Evolutionary conservation across 2,888 invertebrate genomes (phyloP), one percentile per base, ranked within the genome.

Genomic region (Drosophila mulleri): DNA sequence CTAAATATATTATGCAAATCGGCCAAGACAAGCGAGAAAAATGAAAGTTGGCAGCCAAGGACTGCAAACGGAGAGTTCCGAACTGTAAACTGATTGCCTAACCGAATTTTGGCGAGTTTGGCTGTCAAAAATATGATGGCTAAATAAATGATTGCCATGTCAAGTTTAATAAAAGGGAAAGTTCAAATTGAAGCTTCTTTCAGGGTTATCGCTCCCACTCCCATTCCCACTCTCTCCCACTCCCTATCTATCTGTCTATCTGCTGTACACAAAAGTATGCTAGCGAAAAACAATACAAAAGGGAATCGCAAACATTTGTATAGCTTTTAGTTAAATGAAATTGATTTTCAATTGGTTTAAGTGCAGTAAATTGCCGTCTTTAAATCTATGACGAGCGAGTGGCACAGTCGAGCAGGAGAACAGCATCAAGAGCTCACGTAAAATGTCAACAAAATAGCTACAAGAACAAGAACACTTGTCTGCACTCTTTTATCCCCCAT

Each of bases 261-360:
- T 39, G 7, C 14, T 18, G 29, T 29, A 42, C 3, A 66, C 11
- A 50, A 20, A 20, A n/a, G 39, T 12, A 39, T 2, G 47, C 18
- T n/a, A 7, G 37, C 23, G 29, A 41, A 72, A 67, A 78, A 73
- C 62, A 82, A 82, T 64, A 69, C 59, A 47, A 67, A 60, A 53
- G 57, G 45, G 56, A 73, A 71, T 44, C 48, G 63, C 50, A 74
- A 71, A 75, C 75, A 88, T 78, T 88, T 85, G 78, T 78, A 72
- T 64, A 70, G 79, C 89, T 83, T 83, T 87, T 78, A 89, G 78
- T 79, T 89, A 79, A 84, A 85, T 85, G 72, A 83, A 85, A 84
- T 86, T 78, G 82, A 83, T 80, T 86, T 87, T 74, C 82, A 82
- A 84, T 89, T 82, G 84, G 62, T 75, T 85, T 78, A 83, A 84